Percentiles rank a stretch among this genome's conserved stretches.
Evolutionary conservation across 2,888 invertebrate genomes (phyloP).

Genomic region (Drosophila nr. perissopoda): DNA sequence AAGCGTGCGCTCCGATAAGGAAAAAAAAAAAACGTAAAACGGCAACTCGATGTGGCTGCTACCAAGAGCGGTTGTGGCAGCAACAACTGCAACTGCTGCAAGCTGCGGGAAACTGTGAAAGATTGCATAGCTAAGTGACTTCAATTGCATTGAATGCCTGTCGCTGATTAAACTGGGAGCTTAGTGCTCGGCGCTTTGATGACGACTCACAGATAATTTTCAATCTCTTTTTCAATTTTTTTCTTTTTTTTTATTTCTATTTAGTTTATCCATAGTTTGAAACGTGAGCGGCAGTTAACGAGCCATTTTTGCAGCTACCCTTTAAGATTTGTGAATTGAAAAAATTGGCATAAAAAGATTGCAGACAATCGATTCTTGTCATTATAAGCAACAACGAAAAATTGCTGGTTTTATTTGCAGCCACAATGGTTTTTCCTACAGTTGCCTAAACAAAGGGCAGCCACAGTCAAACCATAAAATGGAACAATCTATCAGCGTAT

Average conservation of each 20-base stretch:
- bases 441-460: slow-evolving; percentile 32
- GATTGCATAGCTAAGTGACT: slow-evolving; percentile 78
- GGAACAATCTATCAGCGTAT: slow-evolving; percentile 3
- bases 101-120: slow-evolving; percentile 67
- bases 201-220: slow-evolving; percentile 71
- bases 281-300: slow-evolving; percentile 76
- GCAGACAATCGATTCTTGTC: slow-evolving; percentile 68
- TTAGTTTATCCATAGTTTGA: slow-evolving; percentile 39
- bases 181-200: slow-evolving; percentile 67
- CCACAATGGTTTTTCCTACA: slow-evolving; percentile 47
- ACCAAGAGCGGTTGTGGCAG: slow-evolving; percentile 23
- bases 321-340: slow-evolving; percentile 50
- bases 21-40: slow-evolving; percentile 7
- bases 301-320: slow-evolving; percentile 61
- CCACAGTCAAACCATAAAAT: slow-evolving; percentile 15
- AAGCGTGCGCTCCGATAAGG: slow-evolving; percentile 59
- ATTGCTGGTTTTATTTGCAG: slow-evolving; percentile 44
- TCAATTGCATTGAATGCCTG: slow-evolving; percentile 72
- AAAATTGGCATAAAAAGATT: slow-evolving; percentile 74
- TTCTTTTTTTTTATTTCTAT: slow-evolving; percentile 9
- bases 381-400: slow-evolving; percentile 40
- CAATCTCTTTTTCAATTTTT: slow-evolving; percentile 57
- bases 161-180: slow-evolving; percentile 70
- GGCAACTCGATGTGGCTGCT: slow-evolving; percentile 25
- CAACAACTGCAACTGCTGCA: slow-evolving; percentile 14